phyloP scores from a whole-genome alignment of 1,140 invertebrate genomes.

The Calycopis cecrops region DNA sequence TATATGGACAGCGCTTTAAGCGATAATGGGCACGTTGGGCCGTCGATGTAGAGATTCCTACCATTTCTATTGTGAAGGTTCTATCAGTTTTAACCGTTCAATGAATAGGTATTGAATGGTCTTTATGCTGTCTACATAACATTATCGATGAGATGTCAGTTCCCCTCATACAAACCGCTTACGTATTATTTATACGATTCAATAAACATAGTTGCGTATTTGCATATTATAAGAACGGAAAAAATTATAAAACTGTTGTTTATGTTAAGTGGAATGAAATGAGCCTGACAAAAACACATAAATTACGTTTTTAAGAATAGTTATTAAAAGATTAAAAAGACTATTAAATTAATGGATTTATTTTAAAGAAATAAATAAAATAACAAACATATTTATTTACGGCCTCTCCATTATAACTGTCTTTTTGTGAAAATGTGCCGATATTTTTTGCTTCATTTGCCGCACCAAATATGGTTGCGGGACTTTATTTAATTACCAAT shows the following conservation, averaged over 20 bases:
- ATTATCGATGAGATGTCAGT: slow-evolving; percentile 33
- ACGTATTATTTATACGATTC: slow-evolving; percentile 6
- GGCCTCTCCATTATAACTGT: neutral
- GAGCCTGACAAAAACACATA: neutral
- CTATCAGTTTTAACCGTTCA: slow-evolving; percentile 16
- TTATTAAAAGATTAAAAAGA: neutral
- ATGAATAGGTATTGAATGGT: slow-evolving; percentile 24
- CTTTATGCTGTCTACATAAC: slow-evolving; percentile 26
- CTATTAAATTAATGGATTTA: too few species aligned
- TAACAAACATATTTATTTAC: slow-evolving; percentile 3
- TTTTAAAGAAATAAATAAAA: too few species aligned
- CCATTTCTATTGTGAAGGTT: slow-evolving; percentile 8
- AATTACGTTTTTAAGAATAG: neutral
- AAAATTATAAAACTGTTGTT: neutral
- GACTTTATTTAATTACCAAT: slow-evolving; percentile 50
- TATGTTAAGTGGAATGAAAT: neutral
- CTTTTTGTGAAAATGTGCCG: slow-evolving; percentile 6
- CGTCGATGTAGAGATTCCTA: slow-evolving; percentile 1
- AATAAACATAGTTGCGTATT: slow-evolving; percentile 11
- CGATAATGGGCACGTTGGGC: slow-evolving; percentile 10
- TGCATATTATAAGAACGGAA: neutral
- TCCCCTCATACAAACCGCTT: slow-evolving; percentile 14
- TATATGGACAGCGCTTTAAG: slow-evolving; percentile 14
- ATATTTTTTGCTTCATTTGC: slow-evolving; percentile 47
- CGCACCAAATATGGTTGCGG: slow-evolving; percentile 42